A percentile compares a stretch with the other conserved stretches of the same genome.
Conservation (phyloP, 2,113 vertebrate species). For the Oncorhynchus keta region DNA sequence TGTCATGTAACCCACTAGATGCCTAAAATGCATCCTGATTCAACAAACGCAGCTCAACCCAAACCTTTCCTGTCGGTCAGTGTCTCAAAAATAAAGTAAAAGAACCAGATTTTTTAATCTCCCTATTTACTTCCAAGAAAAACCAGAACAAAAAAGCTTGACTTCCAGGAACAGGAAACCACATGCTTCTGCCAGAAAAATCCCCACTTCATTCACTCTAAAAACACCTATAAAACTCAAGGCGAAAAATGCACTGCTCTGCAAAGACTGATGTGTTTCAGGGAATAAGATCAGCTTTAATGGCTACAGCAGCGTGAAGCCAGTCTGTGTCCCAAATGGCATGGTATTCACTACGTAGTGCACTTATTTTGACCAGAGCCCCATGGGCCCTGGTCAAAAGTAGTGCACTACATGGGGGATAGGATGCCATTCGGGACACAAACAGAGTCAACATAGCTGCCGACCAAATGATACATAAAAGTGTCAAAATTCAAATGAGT, state of each 20-base stretch:
- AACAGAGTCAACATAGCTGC: constrained; percentile 4
- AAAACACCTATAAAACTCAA: constrained; percentile 55
- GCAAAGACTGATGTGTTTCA: constrained; percentile 18
- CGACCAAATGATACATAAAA: background rate
- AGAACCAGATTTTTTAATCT: constrained; percentile 33
- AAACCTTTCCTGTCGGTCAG: background rate
- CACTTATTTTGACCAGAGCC: no score
- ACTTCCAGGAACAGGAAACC: constrained; percentile 79
- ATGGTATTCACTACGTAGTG: no score
- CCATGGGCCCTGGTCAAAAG: background rate
- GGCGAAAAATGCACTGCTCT: constrained; percentile 31
- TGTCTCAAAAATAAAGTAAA: background rate
- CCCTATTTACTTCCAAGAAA: constrained; percentile 72
- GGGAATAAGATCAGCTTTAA: background rate
- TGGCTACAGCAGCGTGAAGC: background rate
- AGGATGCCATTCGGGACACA: no score
- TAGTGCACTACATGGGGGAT: constrained; percentile 4
- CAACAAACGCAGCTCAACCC: constrained; percentile 6
- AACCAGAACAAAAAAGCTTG: constrained; percentile 71
- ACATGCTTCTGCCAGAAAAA: constrained; percentile 66
- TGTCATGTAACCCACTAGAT: background rate
- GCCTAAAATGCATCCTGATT: constrained; percentile 15
- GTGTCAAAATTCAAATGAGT: no score
- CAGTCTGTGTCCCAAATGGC: background rate
- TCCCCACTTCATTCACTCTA: constrained; percentile 61